These are phyloP conservation scores for Hyperoplus lanceolatus DNA, from an alignment of 2,797 vertebrate species.

Conservation along the genomic window DNA sequence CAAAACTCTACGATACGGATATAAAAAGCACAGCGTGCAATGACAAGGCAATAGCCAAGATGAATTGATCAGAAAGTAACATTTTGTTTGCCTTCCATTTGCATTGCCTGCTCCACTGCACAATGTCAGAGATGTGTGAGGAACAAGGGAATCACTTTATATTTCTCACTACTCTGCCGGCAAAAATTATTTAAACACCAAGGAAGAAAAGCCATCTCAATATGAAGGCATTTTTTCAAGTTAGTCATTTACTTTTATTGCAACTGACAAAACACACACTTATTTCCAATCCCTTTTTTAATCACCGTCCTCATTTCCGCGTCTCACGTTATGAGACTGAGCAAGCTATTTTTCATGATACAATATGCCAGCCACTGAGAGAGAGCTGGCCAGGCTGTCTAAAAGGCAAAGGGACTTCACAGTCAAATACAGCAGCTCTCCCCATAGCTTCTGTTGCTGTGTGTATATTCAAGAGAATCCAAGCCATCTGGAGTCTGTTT, in stretches of 20 bases:
- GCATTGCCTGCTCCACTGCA: slow-evolving; percentile 58
- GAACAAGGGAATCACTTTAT: slow-evolving; percentile 48
- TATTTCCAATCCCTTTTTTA: slow-evolving; percentile 32
- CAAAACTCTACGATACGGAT: slow-evolving; percentile 56
- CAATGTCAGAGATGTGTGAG: slow-evolving; percentile 66
- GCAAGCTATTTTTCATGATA: slow-evolving; percentile 31
- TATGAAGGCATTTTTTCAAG: slow-evolving; percentile 28
- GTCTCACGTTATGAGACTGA: slow-evolving; percentile 33
- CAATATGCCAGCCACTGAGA: slow-evolving; percentile 29
- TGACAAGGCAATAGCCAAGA: slow-evolving; percentile 60
- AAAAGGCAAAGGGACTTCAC: slow-evolving; percentile 46
- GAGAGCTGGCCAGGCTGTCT: slow-evolving; percentile 45
- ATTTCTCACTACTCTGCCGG: slow-evolving; percentile 13
- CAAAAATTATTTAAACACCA: slow-evolving; percentile 38
- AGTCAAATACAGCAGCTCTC: slow-evolving; percentile 78
- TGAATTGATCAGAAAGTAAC: slow-evolving; percentile 62
- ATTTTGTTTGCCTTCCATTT: slow-evolving; percentile 58
- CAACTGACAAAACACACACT: slow-evolving; percentile 51
- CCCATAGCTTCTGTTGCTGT: slow-evolving; percentile 79
- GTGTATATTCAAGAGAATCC: slow-evolving; percentile 79
- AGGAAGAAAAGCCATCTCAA: slow-evolving; percentile 13
- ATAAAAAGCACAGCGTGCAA: slow-evolving; percentile 64
- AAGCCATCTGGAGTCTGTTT: slow-evolving; percentile 87
- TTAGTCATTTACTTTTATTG: slow-evolving; percentile 44
- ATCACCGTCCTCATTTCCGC: slow-evolving; percentile 54